Conservation (phyloP, 2,888 invertebrate genomes). For the Thecophora atra region DNA sequence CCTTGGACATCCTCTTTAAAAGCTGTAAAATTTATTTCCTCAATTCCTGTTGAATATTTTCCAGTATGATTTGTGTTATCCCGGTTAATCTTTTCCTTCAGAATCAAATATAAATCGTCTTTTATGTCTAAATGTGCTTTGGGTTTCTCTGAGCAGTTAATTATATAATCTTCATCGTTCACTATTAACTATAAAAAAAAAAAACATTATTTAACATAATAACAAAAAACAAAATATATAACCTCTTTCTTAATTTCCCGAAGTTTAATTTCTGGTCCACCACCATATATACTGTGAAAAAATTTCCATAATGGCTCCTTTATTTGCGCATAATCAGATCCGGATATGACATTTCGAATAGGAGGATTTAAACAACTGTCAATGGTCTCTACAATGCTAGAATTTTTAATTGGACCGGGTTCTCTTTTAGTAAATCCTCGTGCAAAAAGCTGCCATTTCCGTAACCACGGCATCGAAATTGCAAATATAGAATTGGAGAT, state of each 20-base stretch:
- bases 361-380: slow-evolving; percentile 52
- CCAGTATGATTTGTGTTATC: not conserved
- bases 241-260: slow-evolving; percentile 58
- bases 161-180: slow-evolving; percentile 57
- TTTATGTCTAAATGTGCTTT: not conserved
- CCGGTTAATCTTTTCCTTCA: not conserved
- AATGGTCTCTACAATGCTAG: slow-evolving; percentile 72
- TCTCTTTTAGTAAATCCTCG: slow-evolving; percentile 79
- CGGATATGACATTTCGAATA: slow-evolving; percentile 65
- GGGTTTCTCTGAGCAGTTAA: not conserved
- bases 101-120: not conserved
- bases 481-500: slow-evolving; percentile 78
- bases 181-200: slow-evolving; percentile 50
- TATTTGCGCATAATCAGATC: slow-evolving; percentile 79
- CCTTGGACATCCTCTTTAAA: slow-evolving; percentile 7
- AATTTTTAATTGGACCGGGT: slow-evolving; percentile 89
- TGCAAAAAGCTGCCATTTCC: slow-evolving; percentile 92
- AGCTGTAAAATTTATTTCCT: not conserved
- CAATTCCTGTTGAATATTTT: not conserved
- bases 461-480: slow-evolving; percentile 86
- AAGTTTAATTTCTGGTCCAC: slow-evolving; percentile 83
- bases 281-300: slow-evolving; percentile 85
- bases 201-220: slow-evolving; percentile 10
- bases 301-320: slow-evolving; percentile 89
- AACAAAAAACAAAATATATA: slow-evolving; percentile 26